phyloP scores from a whole-genome alignment of 1,140 invertebrate species.

The Trachymyrmex cornetzi region DNA sequence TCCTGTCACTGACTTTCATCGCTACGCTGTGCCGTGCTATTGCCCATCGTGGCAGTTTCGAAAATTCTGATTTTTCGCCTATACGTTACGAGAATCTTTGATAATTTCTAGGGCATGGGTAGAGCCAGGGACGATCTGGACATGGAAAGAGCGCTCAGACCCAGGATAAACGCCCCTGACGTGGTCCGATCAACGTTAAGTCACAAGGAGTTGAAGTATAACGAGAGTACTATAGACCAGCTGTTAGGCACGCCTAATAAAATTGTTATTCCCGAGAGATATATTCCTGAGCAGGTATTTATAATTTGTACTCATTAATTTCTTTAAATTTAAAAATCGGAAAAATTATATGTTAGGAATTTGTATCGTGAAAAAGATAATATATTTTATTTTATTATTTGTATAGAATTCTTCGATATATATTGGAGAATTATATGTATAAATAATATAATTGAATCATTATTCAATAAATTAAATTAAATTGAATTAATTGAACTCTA shows the following conservation, averaged over 20 bases:
- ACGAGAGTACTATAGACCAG: slow-evolving; percentile 94
- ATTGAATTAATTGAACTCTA: not conserved
- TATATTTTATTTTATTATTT: slow-evolving; percentile 17
- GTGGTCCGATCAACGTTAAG: slow-evolving; percentile 93
- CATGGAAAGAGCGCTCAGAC: slow-evolving; percentile 92
- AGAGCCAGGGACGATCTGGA: slow-evolving; percentile 94
- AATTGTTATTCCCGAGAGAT: slow-evolving; percentile 96
- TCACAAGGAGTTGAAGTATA: slow-evolving; percentile 89
- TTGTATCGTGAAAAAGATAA: not conserved
- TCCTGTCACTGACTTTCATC: slow-evolving; percentile 3
- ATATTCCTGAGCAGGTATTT: slow-evolving; percentile 94
- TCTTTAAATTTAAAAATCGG: not conserved
- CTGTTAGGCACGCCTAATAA: slow-evolving; percentile 95
- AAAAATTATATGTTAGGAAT: not conserved
- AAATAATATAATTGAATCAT: too few relatives aligned
- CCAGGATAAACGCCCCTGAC: slow-evolving; percentile 92
- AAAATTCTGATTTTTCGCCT: not conserved
- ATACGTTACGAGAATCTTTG: not conserved
- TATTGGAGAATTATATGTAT: not conserved
- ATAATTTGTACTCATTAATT: not conserved
- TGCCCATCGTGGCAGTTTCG: not conserved
- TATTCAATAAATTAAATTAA: not conserved
- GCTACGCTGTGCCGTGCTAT: not conserved
- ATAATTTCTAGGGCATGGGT: slow-evolving; percentile 86
- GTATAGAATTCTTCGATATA: not conserved